A percentile compares a stretch with the other conserved stretches of the same genome.
phyloP scores from a whole-genome alignment of 2,113 vertebrate species.

The Collichthys lucidus region DNA sequence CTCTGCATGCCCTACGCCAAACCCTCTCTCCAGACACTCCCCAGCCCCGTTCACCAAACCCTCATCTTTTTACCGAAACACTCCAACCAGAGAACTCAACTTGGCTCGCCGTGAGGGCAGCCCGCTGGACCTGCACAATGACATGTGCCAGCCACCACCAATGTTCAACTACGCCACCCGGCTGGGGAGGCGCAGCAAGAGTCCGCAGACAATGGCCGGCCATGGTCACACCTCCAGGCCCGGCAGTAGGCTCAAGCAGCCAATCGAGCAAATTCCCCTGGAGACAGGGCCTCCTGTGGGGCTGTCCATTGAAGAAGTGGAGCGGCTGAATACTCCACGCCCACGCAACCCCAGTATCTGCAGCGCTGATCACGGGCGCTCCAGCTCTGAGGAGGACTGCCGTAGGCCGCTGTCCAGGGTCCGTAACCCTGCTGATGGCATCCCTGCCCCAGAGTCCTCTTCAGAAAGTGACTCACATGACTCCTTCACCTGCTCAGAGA shows the following conservation, averaged over 20 bases:
- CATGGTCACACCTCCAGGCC: conserved; percentile 89
- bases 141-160: conserved; percentile 89
- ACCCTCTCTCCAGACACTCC: conserved; percentile 93
- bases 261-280: conserved; percentile 91
- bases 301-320: conserved; percentile 96
- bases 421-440: conserved; percentile 94
- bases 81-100: conserved; percentile 93
- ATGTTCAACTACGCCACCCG: conserved; percentile 94
- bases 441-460: conserved; percentile 94
- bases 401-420: conserved; percentile 92
- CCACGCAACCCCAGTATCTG: conserved; percentile 97
- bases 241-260: conserved; percentile 94
- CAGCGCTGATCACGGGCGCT: conserved; percentile 96
- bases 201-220: conserved; percentile 91
- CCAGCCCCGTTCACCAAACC: conserved; percentile 95
- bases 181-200: conserved; percentile 95
- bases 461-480: conserved; percentile 99
- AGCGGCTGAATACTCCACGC: conserved; percentile 96
- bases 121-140: conserved; percentile 89
- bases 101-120: conserved; percentile 91
- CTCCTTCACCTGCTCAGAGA: conserved; percentile 99
- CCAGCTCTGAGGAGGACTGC: conserved; percentile 95
- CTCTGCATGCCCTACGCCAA: conserved; percentile 91
- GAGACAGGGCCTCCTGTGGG: conserved; percentile 93
- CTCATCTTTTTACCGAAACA: conserved; percentile 92